Evolutionary conservation across 2,113 vertebrate species (phyloP), one percentile per base, ranked within the genome.

Genomic region (Felis chaus): DNA sequence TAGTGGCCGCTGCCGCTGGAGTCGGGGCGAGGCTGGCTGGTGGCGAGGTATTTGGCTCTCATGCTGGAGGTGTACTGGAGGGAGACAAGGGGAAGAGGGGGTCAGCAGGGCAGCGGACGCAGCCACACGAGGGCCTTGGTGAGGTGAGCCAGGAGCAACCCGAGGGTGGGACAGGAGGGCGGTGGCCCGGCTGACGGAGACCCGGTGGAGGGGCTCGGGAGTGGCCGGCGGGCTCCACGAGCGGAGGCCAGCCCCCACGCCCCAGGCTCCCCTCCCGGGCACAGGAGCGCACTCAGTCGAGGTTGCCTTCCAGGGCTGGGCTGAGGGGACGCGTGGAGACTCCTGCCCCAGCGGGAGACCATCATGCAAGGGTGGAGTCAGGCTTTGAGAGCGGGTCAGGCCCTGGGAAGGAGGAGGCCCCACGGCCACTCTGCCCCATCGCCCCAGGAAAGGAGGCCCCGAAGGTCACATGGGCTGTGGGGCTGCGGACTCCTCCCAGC

Each of bases 1-100:
- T 99, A 99, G 97, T 99, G 99, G 84, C 99, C 99, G 74, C 98
- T 99, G 98, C 98, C 98, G 97, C 99, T 99, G 98, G 99, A 99
- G 98, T 99, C 99, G 15, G 99, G 99, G 98, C 99, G 99, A 97
- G 99, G 99, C 98, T 99, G 99, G 98, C 99, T 99, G 98, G 99
- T 99, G 98, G 99, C 99, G 98, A 99, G 99, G 99, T 99, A 99
- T 99, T 99, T 99, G 84, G 99, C 99, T 99, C 99, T 99, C 99
- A 99, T 99, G 99, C 99, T 99, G 99, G 99, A 99, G 93, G 99
- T 99, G 99, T 99, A 99, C 99, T 99, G 98, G 63, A 98, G 89
- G 96, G 94, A 99, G 94, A 99, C 27, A 98, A 97, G 82, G 53
- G 18, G 48, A 55, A 29, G 6, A 1, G 41, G 80, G 29, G 71